Percentiles rank a stretch among this genome's conserved stretches.
phyloP scores from a whole-genome alignment of 2,888 invertebrate species.

The Aspidapion aeneum region DNA sequence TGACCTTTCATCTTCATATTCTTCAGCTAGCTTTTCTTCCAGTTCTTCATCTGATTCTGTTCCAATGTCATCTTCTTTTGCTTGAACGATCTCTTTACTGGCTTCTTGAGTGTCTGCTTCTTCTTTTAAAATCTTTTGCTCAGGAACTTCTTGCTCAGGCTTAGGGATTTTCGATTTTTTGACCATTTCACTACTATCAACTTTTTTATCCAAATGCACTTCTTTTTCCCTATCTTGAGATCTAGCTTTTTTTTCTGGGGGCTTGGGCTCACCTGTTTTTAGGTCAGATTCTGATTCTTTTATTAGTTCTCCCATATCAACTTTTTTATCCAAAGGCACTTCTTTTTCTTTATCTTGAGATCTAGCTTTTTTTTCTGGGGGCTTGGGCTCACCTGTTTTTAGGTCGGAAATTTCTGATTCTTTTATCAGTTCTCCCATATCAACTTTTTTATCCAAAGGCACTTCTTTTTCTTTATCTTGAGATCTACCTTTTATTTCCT shows the following conservation, averaged over 20 bases:
- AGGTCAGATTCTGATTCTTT: background rate
- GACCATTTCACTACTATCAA: background rate
- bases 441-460: background rate
- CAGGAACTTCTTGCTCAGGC: background rate
- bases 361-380: background rate
- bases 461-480: background rate
- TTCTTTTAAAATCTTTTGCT: background rate
- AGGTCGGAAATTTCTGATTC: too few relatives aligned
- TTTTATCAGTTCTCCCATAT: slow-evolving; percentile 1
- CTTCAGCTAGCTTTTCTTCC: too few relatives aligned
- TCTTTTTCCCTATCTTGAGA: background rate
- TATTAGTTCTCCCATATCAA: background rate
- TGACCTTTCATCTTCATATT: too few relatives aligned
- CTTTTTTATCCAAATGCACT: background rate
- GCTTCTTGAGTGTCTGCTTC: background rate
- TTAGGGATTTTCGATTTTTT: background rate
- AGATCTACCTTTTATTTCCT: background rate
- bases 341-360: background rate
- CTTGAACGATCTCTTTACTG: background rate
- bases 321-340: background rate
- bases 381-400: background rate
- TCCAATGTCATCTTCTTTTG: background rate
- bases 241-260: background rate
- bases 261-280: background rate
- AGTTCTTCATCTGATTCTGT: too few relatives aligned